Evolutionary conservation across 2,797 vertebrate species (phyloP), one percentile per base, ranked within the genome.

Genomic region (Falco berigora): DNA sequence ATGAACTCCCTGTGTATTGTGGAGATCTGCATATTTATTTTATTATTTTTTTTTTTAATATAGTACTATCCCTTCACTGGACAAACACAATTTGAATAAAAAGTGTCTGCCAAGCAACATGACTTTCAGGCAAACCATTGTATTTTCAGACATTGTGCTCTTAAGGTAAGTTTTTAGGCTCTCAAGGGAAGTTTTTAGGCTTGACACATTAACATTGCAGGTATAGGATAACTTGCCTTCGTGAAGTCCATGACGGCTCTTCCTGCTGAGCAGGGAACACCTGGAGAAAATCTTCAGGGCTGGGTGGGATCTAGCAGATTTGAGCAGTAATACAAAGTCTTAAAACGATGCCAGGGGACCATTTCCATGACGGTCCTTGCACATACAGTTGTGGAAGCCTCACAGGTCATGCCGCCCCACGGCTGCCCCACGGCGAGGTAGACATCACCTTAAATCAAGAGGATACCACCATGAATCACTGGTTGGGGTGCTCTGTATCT

Each of bases 381-480:
- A 11, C 2, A 28, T 20, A 19, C 13, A 12, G 50, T 4, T 24
- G 50, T 46, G 53, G 49, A 14, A 83, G 23, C 22, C 28, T 42
- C 28, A 4, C 1, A 2, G 20, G 28, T 30, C 23, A 3, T 3
- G 13, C 21, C 75, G 38, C 30, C 44, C 53, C 24, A 15, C 0
- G 4, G 44, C 25, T 47, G 25, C 34, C 46, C 59, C 34, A 17
- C 1, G 1, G 64, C 12, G 1, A 4, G 21, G 15, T 21, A 47
- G 47, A 3, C 2, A 3, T 25, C 69, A 44, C 18, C 58, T 9
- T 7, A 6, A 19, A 5, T 13, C 21, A 4, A 23, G 64, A 34
- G 36, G 50, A 22, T 6, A 1, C 8, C 55, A 1, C 8, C 55
- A 16, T 0, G 5, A 25, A 55, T n/a, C 34, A 0, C 27, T 5